phyloP scores from a whole-genome alignment of 2,888 invertebrate species.

The Steinernema hermaphroditum region DNA sequence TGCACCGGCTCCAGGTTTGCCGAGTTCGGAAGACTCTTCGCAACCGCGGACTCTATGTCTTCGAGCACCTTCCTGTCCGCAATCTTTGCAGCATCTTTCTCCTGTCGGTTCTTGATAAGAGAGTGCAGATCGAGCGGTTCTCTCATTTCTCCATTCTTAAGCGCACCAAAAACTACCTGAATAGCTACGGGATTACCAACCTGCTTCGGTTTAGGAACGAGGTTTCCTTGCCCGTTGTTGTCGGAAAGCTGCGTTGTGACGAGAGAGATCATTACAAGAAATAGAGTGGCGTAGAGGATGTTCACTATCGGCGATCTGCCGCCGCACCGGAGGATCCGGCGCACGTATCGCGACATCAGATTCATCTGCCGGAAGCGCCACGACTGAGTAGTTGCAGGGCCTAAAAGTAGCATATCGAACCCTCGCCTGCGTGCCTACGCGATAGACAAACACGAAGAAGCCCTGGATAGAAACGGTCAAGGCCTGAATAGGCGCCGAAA shows the following conservation, averaged over 20 bases:
- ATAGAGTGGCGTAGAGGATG: conserved; percentile 19
- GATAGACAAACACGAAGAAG: too few species aligned
- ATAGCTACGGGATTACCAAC: too few species aligned
- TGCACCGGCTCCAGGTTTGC: neutral
- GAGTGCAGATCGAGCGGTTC: conserved; percentile 11
- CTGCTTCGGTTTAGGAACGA: neutral
- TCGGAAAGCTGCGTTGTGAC: conserved; percentile 14
- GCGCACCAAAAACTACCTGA: neutral
- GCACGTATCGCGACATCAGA: conserved; percentile 26
- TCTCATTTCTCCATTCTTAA: neutral
- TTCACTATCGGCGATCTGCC: conserved; percentile 3
- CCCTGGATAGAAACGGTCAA: neutral
- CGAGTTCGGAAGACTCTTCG: neutral
- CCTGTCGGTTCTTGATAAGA: conserved; percentile 15
- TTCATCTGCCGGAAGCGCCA: neutral
- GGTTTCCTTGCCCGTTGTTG: neutral
- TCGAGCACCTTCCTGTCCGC: neutral
- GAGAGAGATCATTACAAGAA: conserved; percentile 23
- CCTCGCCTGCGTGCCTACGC: too few species aligned
- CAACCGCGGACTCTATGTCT: neutral
- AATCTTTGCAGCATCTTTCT: neutral
- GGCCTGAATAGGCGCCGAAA: too few species aligned
- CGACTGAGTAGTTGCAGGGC: neutral
- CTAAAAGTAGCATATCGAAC: too few species aligned
- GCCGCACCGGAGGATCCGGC: conserved; percentile 24